Base-by-base conservation (phyloP, 2,888 invertebrate species). In the Sisyra terminalis region DNA sequence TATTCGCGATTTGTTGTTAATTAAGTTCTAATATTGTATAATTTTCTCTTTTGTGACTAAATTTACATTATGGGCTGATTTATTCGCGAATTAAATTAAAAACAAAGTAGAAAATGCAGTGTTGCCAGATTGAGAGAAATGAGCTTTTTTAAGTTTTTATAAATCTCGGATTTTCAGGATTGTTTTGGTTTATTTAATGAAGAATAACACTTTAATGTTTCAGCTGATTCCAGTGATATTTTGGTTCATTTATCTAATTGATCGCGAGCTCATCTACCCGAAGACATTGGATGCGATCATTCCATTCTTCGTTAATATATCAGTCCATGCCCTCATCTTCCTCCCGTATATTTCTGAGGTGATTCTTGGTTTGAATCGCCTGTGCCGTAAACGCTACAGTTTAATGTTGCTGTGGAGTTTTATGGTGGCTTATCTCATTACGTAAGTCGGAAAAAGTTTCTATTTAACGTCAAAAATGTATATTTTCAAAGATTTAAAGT, bases 221-320 rank as follows among this genome's bases (percentile, higher is more conserved):
- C 18, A 37, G 37, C 17, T 18, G n/a, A 16, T 37, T 2, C 18
- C 37, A 9, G 6, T 10, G 3, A 16, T 37, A 37, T 37, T 37
- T 37, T 37, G 37, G 37, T 37, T 37, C 9, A 11, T 37, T 18
- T 37, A 37, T 18, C 11, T 18, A 15, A 16, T 37, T 8, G 16
- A 37, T 37, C 37, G 37, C 3, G 37, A 37, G 18, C 18, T 37
- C 6, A 37, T 37, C n/a, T 37, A 37, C 18, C 37, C 37, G 10
- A 17, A 18, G 11, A 24, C 18, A 10, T n/a, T 37, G 16, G 37
- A 37, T 17, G 18, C 16, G 3, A 18, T 37, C 2, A 16, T 37
- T 8, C 37, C 37, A 37, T 18, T 17, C 11, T 37, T 17, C 11
- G 18, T 37, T 2, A 37, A 37, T 17, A 7, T 37, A 9, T 13